These are phyloP conservation scores for Lepidurus arcticus DNA, from an alignment of 1,140 invertebrate species.

Conservation along the genomic window DNA sequence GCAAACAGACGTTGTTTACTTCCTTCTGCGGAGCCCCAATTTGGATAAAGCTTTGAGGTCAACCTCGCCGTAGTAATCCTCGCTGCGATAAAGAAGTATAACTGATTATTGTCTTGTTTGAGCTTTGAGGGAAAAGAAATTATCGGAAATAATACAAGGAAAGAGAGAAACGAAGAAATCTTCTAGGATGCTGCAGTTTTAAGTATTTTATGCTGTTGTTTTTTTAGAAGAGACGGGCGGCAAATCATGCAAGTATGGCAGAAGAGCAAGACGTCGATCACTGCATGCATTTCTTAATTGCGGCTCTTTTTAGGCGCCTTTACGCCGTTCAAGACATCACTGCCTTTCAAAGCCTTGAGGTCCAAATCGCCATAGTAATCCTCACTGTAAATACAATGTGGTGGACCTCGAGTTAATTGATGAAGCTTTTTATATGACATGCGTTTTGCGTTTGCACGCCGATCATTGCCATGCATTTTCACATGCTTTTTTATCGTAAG, in stretches of 20 bases:
- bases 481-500: constrained; percentile 35
- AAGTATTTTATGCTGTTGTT: not conserved
- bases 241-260: constrained; percentile 8
- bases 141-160: not conserved
- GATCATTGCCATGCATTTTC: not conserved
- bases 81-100: constrained; percentile 48
- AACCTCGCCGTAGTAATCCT: constrained; percentile 92
- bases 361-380: constrained; percentile 93
- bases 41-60: constrained; percentile 89
- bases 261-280: not conserved
- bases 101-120: not conserved
- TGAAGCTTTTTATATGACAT: not conserved
- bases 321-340: constrained; percentile 68
- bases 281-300: not conserved
- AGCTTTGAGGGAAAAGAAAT: not conserved
- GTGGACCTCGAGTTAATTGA: not conserved
- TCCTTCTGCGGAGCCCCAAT: constrained; percentile 59
- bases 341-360: constrained; percentile 86
- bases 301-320: not conserved
- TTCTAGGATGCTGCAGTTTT: not conserved
- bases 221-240: not conserved
- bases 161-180: not conserved
- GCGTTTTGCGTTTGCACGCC: not conserved
- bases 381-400: constrained; percentile 53
- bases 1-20: not conserved